phyloP scores from a whole-genome alignment of 2,113 vertebrate species.

The Psophia crepitans region DNA sequence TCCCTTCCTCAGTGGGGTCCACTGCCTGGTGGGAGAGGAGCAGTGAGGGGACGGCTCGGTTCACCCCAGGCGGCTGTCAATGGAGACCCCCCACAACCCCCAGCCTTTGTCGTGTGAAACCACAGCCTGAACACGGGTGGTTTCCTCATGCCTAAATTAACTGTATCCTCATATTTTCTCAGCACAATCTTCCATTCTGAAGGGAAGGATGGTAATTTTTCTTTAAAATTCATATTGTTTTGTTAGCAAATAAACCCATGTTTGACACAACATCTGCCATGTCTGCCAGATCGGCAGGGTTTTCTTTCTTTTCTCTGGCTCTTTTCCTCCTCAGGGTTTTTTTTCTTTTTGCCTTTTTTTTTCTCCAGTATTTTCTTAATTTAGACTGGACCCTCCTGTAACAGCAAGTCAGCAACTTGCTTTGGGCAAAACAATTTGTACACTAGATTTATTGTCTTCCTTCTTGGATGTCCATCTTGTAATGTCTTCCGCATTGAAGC shows the following conservation, averaged over 20 bases:
- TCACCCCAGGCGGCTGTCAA: neutral
- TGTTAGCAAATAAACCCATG: constrained; percentile 17
- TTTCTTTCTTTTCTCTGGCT: constrained; percentile 22
- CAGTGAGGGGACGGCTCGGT: neutral
- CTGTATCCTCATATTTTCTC: neutral
- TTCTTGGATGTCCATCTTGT: constrained; percentile 24
- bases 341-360: neutral
- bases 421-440: constrained; percentile 16
- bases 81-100: neutral
- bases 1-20: neutral
- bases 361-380: neutral
- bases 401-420: neutral
- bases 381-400: constrained; percentile 2
- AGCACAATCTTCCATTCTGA: neutral
- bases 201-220: neutral
- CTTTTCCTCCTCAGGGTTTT: neutral
- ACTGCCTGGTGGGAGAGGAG: neutral
- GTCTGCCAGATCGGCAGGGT: neutral
- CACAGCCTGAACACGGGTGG: rapidly evolving
- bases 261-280: neutral
- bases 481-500: constrained; percentile 5
- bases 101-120: neutral
- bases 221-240: constrained; percentile 16
- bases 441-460: constrained; percentile 40
- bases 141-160: neutral